Base-by-base conservation (phyloP, 2,113 vertebrate genomes). In the Microcebus ravelobensis region DNA sequence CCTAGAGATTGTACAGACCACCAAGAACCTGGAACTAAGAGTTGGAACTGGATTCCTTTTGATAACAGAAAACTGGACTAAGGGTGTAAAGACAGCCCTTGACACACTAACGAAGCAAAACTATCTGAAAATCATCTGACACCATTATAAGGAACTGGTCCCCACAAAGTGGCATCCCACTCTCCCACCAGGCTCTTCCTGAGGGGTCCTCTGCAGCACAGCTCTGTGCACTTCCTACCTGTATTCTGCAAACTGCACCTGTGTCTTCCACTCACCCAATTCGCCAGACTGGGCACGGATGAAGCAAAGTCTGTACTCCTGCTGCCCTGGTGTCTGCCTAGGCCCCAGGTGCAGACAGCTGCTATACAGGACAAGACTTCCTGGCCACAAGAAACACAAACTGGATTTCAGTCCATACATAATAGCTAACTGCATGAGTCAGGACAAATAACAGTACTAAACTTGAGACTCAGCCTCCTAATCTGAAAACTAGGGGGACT, bases 251-350 rank as follows among this genome's bases (percentile, higher is more conserved):
- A 36, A 34, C 52, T 18, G 42, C 12, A 6, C 13, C 23, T 15
- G 14, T 1, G 45, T 31, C 67, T 18, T 50, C 8, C 13, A 14
- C 42, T 50, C 25, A 15, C 57, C 23, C 34, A 34, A 21, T 15
- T 14, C 6, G 2, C 42, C 10, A 45, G 31, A 29, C 8, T 2
- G 5, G 39, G 34, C 39, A 4, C 9, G 25, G 9, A 21, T 6
- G 52, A 71, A 36, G 45, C 27, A 71, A 42, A 18, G 12, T 27
- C 1, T 67, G 36, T 15, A 10, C 20, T 61, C 36, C 65, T 34
- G 2, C 0, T 0, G 1, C 23, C 77, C 67, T 25, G 1, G 15
- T 0, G 5, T 48, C 52, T 10, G 52, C 29, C 77, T 14, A 3
- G 10, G 52, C 18, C 36, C 59, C 0, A 0, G 1, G 34, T 2